Evolutionary conservation across 1,140 invertebrate species (phyloP).

Genomic region (Manduca sexta): DNA sequence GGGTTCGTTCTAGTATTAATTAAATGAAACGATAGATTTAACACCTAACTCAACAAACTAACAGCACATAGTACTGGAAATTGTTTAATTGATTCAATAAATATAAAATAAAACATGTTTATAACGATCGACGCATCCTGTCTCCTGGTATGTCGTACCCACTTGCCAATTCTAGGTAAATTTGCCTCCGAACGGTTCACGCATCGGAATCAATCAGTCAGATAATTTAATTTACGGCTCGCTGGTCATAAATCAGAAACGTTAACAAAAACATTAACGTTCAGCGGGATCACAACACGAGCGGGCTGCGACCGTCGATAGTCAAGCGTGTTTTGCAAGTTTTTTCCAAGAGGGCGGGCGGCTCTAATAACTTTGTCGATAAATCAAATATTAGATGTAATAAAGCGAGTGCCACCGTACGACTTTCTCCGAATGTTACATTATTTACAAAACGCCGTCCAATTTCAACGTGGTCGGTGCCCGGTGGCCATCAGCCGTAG

Average conservation of each 20-base stretch:
- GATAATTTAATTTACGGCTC: not conserved
- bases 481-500: not conserved
- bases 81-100: too few relatives aligned
- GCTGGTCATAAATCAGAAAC: constrained; percentile 1
- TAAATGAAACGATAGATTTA: too few relatives aligned
- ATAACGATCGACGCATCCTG: too few relatives aligned
- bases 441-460: constrained; percentile 10
- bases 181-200: not conserved
- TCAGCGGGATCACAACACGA: constrained; percentile 7
- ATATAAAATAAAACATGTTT: too few relatives aligned
- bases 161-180: too few relatives aligned
- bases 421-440: constrained; percentile 3
- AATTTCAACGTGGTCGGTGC: constrained; percentile 1
- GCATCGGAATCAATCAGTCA: not conserved
- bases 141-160: too few relatives aligned
- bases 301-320: not conserved
- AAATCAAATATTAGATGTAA: constrained; percentile 37
- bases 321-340: constrained; percentile 8
- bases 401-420: constrained; percentile 13
- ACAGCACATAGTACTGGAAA: too few relatives aligned
- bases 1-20: too few relatives aligned
- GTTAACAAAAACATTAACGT: constrained; percentile 1
- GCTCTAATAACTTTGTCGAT: constrained; percentile 25
- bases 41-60: too few relatives aligned
- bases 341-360: constrained; percentile 12